A percentile compares a stretch with the other conserved stretches of the same genome.
phyloP scores from a whole-genome alignment of 2,797 vertebrate species.

The Orientallactaga sibirica region DNA sequence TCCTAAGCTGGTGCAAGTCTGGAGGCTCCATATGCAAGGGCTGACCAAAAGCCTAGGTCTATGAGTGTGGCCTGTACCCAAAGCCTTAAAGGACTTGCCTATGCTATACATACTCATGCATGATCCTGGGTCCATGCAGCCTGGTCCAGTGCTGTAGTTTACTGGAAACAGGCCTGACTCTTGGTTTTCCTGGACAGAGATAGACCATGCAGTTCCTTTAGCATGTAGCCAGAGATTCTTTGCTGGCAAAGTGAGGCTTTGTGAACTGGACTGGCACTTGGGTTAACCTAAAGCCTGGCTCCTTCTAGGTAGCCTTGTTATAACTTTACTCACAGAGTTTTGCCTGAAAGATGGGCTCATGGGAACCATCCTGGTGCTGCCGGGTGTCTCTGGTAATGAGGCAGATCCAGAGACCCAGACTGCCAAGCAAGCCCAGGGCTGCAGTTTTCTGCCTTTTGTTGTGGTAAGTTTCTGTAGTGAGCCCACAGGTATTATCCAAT shows the following conservation, averaged over 20 bases:
- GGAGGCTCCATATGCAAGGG: not conserved
- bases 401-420: not conserved
- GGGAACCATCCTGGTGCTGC: not conserved
- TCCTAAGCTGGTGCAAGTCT: not conserved
- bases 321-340: not conserved
- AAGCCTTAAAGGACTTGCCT: not conserved
- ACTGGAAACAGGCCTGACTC: not conserved
- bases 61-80: not conserved
- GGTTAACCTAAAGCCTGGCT: not conserved
- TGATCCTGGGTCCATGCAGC: not conserved
- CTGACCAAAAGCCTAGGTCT: not conserved
- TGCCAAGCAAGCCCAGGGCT: not conserved
- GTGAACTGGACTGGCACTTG: not conserved
- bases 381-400: not conserved
- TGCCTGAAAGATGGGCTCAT: not conserved
- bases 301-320: not conserved
- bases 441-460: not conserved
- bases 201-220: not conserved
- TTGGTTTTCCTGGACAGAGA: not conserved
- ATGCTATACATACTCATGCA: not conserved
- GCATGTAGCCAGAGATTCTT: not conserved
- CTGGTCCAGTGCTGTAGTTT: not conserved
- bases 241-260: not conserved
- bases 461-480: not conserved
- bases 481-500: not conserved